A percentile compares a stretch with the other conserved stretches of the same genome.
phyloP scores from a whole-genome alignment of 2,797 vertebrate species.

The Chelon auratus region DNA sequence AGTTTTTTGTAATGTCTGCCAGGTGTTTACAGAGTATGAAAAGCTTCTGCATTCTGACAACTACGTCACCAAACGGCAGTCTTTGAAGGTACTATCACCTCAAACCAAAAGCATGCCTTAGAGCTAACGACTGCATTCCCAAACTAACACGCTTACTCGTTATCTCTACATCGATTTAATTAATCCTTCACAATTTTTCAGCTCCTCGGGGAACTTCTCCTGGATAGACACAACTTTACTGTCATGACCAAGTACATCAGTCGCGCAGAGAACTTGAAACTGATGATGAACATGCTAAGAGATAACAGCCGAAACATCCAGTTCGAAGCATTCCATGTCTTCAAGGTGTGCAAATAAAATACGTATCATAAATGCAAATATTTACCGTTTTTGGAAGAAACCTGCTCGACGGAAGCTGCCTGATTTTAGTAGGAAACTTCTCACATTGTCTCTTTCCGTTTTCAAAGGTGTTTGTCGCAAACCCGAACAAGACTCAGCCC shows the following conservation, averaged over 20 bases:
- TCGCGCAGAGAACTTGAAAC: slow-evolving; percentile 86
- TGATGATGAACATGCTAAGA: slow-evolving; percentile 89
- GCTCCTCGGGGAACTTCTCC: slow-evolving; percentile 87
- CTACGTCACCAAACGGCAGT: slow-evolving; percentile 89
- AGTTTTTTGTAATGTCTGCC: slow-evolving; percentile 7
- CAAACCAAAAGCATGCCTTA: not conserved
- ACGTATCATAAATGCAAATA: not conserved
- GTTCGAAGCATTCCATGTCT: slow-evolving; percentile 89
- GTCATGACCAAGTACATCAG: slow-evolving; percentile 90
- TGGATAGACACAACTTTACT: slow-evolving; percentile 89
- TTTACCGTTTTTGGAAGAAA: not conserved
- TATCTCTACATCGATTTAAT: not conserved
- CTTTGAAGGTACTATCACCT: slow-evolving; percentile 82
- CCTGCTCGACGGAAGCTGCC: not conserved
- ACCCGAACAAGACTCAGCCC: slow-evolving; percentile 88
- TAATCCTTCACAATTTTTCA: slow-evolving; percentile 42
- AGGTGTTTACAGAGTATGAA: slow-evolving; percentile 89
- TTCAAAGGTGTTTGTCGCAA: slow-evolving; percentile 87
- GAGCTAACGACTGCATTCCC: too few relatives aligned
- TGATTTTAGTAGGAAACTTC: not conserved
- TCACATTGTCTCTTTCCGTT: not conserved
- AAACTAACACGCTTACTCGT: not conserved
- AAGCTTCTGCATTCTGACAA: slow-evolving; percentile 89
- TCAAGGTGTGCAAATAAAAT: slow-evolving; percentile 79
- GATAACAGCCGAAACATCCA: slow-evolving; percentile 90